Conservation (phyloP, 2,113 vertebrate genomes). For the Lepus timidus region DNA sequence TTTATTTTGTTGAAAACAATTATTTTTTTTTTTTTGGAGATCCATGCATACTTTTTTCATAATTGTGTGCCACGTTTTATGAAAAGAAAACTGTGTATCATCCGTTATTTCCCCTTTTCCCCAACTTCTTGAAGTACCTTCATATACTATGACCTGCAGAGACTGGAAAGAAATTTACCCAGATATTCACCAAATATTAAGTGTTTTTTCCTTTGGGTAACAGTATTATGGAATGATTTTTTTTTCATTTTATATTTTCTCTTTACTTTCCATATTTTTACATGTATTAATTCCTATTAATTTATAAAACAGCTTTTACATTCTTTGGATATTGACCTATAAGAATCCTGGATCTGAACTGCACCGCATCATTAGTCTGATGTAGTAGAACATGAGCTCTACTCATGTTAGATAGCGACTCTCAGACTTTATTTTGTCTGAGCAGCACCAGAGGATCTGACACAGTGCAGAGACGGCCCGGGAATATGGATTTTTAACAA, state of each 20-base stretch:
- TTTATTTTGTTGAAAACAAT: too few species aligned
- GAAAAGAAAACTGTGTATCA: too few species aligned
- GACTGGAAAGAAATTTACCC: not conserved
- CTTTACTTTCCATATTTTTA: not conserved
- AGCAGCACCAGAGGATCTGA: not conserved
- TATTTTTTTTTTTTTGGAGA: too few species aligned
- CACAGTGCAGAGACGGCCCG: not conserved
- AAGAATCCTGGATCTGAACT: constrained; percentile 30
- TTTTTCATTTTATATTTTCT: not conserved
- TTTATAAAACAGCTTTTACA: not conserved
- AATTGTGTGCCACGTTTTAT: too few species aligned
- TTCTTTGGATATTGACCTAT: not conserved
- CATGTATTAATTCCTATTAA: not conserved
- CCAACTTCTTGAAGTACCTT: too few species aligned
- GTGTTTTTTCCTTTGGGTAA: not conserved
- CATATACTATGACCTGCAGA: not conserved
- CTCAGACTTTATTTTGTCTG: not conserved
- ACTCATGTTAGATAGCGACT: not conserved
- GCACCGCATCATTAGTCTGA: not conserved
- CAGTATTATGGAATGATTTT: not conserved
- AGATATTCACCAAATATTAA: not conserved
- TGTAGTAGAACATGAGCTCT: not conserved
- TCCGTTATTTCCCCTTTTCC: too few species aligned
- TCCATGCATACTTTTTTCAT: too few species aligned
- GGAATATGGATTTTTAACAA: constrained; percentile 19